A percentile compares a stretch with the other conserved stretches of the same genome.
Conservation (phyloP, 2,113 vertebrate genomes). For the Percina caprodes region DNA sequence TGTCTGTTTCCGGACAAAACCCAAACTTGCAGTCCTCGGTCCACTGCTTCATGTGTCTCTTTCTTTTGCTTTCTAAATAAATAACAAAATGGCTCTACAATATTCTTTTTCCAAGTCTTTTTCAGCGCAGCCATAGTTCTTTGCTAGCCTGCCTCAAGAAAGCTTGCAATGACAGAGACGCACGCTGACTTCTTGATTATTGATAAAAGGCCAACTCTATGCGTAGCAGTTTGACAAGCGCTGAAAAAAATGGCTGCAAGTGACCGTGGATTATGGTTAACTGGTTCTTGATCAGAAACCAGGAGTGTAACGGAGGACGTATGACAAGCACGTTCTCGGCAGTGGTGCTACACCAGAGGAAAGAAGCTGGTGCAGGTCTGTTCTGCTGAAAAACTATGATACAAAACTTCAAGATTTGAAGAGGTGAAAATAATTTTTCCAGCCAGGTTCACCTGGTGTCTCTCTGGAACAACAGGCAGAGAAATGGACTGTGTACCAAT, state of each 20-base stretch:
- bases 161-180: constrained; percentile 22
- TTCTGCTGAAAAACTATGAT: constrained; percentile 36
- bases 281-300: constrained; percentile 20
- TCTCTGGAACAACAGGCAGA: constrained; percentile 31
- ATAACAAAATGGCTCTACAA: constrained; percentile 63
- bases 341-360: constrained; percentile 36
- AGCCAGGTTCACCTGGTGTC: constrained; percentile 3
- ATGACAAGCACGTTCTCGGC: constrained; percentile 5
- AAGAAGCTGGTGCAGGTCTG: constrained; percentile 51
- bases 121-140: constrained; percentile 41
- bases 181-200: background rate
- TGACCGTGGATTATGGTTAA: constrained; percentile 4
- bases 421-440: constrained; percentile 16
- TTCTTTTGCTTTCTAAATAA: constrained; percentile 71
- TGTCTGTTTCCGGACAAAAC: constrained; percentile 30
- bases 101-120: constrained; percentile 54
- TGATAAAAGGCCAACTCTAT: background rate
- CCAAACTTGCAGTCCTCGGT: constrained; percentile 47
- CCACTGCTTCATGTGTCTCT: constrained; percentile 54
- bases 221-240: background rate
- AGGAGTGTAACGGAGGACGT: constrained; percentile 7
- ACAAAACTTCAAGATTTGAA: constrained; percentile 36
- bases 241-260: constrained; percentile 9
- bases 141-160: constrained; percentile 24
- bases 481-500: background rate